Conservation (phyloP, 2,113 vertebrate genomes). For the Scophthalmus maximus region DNA sequence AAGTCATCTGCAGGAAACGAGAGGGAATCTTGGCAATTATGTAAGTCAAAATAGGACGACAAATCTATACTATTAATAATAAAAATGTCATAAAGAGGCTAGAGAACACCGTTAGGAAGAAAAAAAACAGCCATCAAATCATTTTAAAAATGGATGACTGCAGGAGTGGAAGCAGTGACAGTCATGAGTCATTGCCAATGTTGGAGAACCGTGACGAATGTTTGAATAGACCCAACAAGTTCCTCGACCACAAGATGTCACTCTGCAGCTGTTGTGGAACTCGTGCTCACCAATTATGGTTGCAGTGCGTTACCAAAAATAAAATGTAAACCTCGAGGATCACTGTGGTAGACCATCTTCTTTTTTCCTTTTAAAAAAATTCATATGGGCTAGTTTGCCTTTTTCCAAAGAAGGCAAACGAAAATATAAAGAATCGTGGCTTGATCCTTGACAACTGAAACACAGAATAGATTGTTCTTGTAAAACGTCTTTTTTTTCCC, state of each 20-base stretch:
- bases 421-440: fast-evolving
- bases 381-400: too few species aligned
- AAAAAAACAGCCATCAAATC: not conserved
- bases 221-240: not conserved
- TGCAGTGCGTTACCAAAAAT: not conserved
- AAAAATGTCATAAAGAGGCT: not conserved
- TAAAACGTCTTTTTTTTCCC: not conserved
- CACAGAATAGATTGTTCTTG: not conserved
- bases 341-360: not conserved
- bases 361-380: not conserved
- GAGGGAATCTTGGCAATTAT: not conserved
- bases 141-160: not conserved
- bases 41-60: not conserved
- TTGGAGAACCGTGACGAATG: not conserved
- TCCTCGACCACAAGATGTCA: conserved; percentile 39
- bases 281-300: not conserved
- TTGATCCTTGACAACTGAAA: not conserved
- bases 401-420: not conserved
- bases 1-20: not conserved
- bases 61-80: not conserved
- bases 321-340: not conserved
- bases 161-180: not conserved
- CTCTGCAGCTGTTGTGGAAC: conserved; percentile 2
- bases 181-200: not conserved
- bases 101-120: not conserved